A percentile compares a stretch with the other conserved stretches of the same genome.
Conservation (phyloP, 2,113 vertebrate species). For the Amphilophus citrinellus region DNA sequence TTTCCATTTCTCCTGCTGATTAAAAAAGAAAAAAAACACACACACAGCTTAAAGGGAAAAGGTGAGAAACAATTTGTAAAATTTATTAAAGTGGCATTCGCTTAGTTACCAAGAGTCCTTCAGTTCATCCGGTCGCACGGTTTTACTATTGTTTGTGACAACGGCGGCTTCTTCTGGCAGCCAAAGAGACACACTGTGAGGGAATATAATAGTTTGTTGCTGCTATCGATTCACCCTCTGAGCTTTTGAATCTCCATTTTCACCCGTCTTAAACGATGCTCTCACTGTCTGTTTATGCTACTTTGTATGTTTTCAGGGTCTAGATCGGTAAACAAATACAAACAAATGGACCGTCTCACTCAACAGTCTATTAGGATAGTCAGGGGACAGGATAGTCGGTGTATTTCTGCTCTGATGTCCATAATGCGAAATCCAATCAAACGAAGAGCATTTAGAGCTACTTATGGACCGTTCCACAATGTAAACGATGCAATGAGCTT, state of each 20-base stretch:
- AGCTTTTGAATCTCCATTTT: slow-evolving; percentile 71
- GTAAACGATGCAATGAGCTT: slow-evolving; percentile 81
- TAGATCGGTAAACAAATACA: slow-evolving; percentile 81
- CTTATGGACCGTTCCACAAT: slow-evolving; percentile 79
- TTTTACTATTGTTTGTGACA: slow-evolving; percentile 6
- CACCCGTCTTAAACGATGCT: slow-evolving; percentile 59
- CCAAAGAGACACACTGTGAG: slow-evolving; percentile 14
- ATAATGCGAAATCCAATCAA: slow-evolving; percentile 85
- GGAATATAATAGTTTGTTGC: slow-evolving; percentile 40
- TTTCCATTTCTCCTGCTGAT: not conserved
- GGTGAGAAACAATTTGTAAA: not conserved
- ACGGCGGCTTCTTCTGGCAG: not conserved
- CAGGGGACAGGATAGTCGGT: slow-evolving; percentile 73
- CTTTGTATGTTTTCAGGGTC: slow-evolving; percentile 69
- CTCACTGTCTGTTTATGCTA: slow-evolving; percentile 66
- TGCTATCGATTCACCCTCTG: slow-evolving; percentile 29
- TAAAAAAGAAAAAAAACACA: not conserved
- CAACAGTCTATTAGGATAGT: slow-evolving; percentile 82
- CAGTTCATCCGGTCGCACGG: not conserved
- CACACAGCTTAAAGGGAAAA: not conserved
- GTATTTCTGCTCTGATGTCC: slow-evolving; percentile 80
- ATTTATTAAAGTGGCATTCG: slow-evolving; percentile 3
- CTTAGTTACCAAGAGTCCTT: slow-evolving; percentile 7
- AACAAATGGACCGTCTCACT: slow-evolving; percentile 79
- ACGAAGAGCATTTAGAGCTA: slow-evolving; percentile 84